Evolutionary conservation across 2,113 vertebrate species (phyloP), one percentile per base, ranked within the genome.

Genomic region (Marmota monax): DNA sequence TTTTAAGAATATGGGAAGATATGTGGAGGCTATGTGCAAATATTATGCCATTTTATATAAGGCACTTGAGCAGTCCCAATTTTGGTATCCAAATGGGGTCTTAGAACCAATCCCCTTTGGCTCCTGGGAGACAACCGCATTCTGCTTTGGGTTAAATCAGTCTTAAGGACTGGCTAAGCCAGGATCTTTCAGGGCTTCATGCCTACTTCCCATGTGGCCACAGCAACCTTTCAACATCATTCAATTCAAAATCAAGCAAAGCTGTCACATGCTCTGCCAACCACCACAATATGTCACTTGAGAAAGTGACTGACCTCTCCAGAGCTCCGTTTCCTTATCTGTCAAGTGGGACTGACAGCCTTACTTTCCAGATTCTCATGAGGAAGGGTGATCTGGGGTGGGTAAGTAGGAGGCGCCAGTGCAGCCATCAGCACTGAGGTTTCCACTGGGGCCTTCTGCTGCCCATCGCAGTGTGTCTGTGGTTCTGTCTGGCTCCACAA

Each of bases 71-170:
- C 73, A 61, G 20, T 25, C 70, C 51, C 10, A 61, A 58, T 76
- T 84, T 34, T 58, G 13, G 6, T 56, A 42, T 51, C n/a, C 42
- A 20, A 70, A 14, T 27, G 27, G 20, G 32, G 63, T 79, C 63
- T 27, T 86, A 61, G 20, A 78, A 34, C 39, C 83, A n/a, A 42
- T 69, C 18, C 29, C 45, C 48, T 18, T 34, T 2, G 5, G n/a
- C 45, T 25, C 42, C n/a, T 2, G 9, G 56, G 8, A 25, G 22
- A n/a, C 12, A 4, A 12, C 7, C 22, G 27, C 69, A 61, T 1
- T 69, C 79, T 90, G n/a, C 39, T 80, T 77, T 89, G 37, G 25
- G 25, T 70, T 23, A 93, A 80, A 89, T 67, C 70, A 56, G 27
- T 32, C 63, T 92, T 67, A 37, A 56, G 5, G 29, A 61, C 29